phyloP scores from a whole-genome alignment of 2,888 invertebrate species.

The Lumbricus terrestris region DNA sequence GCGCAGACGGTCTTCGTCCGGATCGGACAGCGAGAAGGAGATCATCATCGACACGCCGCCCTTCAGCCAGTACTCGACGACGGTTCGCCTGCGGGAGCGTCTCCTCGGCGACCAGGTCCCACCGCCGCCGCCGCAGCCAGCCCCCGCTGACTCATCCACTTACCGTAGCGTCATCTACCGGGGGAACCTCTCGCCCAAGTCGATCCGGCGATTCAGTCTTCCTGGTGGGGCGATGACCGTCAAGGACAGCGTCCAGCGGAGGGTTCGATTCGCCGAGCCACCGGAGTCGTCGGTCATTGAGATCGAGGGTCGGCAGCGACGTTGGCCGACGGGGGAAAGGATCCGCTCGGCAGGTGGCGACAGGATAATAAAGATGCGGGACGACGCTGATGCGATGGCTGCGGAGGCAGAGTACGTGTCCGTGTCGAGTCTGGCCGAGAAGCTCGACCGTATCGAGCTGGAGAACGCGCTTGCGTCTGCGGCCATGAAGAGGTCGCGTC shows the following conservation, averaged over 20 bases:
- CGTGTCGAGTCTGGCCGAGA: constrained; percentile 28
- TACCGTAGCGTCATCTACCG: constrained; percentile 20
- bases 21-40: constrained; percentile 26
- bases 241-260: constrained; percentile 14
- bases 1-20: constrained; percentile 7
- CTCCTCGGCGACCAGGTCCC: background rate
- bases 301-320: constrained; percentile 34
- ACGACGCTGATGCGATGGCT: constrained; percentile 9
- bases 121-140: too few relatives aligned
- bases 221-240: constrained; percentile 19
- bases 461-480: constrained; percentile 32
- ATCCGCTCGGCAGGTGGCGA: background rate
- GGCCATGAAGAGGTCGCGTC: constrained; percentile 24
- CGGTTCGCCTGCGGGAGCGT: background rate
- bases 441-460: constrained; percentile 33
- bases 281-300: constrained; percentile 39
- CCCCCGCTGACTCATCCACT: background rate
- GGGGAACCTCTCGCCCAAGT: background rate
- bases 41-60: constrained; percentile 32
- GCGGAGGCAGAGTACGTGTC: background rate
- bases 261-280: constrained; percentile 40
- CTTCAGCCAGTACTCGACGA: background rate
- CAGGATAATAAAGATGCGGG: background rate
- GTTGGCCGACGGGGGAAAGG: constrained; percentile 21
- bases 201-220: constrained; percentile 18